Percentiles rank a stretch among this genome's conserved stretches.
Conservation (phyloP, 2,888 invertebrate species). For the Encarsia formosa region DNA sequence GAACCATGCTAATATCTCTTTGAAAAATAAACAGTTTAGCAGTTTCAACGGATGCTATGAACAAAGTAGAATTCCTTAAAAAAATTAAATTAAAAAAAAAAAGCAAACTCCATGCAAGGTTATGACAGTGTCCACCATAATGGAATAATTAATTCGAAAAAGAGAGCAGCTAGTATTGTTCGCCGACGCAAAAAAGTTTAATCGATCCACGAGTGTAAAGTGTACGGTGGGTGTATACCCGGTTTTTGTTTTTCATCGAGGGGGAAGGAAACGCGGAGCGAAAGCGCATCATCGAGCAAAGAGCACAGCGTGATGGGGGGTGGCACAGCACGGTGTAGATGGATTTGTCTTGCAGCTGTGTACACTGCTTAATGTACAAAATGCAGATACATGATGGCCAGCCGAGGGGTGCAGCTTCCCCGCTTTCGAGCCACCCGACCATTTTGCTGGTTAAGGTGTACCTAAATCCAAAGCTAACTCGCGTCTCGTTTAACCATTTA, state of each 20-base stretch:
- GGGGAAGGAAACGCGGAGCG: neutral
- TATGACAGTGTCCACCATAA: no score
- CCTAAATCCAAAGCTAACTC: conserved; percentile 43
- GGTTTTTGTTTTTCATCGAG: conserved; percentile 11
- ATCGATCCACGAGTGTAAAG: conserved; percentile 8
- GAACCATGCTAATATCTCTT: no score
- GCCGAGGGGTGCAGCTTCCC: conserved; percentile 33
- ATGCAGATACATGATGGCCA: conserved; percentile 25
- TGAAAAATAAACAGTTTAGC: no score
- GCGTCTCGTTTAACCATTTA: conserved; percentile 29
- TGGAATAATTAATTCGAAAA: no score
- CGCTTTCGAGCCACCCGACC: no score
- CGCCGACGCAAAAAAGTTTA: neutral
- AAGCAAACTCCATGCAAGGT: neutral
- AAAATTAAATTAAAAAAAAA: neutral
- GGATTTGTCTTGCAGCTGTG: conserved; percentile 50
- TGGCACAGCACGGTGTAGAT: conserved; percentile 25
- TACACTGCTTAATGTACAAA: conserved; percentile 46
- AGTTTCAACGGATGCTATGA: no score
- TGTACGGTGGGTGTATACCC: neutral
- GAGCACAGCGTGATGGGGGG: conserved; percentile 24
- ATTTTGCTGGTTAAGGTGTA: conserved; percentile 45
- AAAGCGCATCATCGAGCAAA: neutral
- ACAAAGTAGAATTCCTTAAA: neutral
- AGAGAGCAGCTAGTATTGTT: neutral